phyloP scores from a whole-genome alignment of 2,888 invertebrate species.

The Morpho achilles region DNA sequence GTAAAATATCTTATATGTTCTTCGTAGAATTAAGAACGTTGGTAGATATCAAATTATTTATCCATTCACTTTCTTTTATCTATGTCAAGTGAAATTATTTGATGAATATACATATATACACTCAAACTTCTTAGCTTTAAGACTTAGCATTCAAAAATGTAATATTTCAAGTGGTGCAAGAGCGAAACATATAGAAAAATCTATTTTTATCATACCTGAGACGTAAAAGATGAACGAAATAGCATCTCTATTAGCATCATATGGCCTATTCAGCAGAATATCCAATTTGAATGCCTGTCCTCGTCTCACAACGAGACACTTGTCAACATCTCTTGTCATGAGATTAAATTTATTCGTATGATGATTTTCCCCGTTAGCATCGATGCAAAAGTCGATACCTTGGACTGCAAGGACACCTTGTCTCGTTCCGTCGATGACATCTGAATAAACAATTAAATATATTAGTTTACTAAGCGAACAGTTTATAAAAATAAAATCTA shows the following conservation, averaged over 20 bases:
- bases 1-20: too few species aligned
- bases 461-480: background rate
- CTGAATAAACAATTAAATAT: constrained; percentile 42
- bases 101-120: background rate
- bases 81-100: too few species aligned
- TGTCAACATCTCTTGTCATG: constrained; percentile 80
- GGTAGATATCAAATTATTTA: too few species aligned
- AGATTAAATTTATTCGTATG: constrained; percentile 88
- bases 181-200: constrained; percentile 1
- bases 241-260: constrained; percentile 85
- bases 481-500: too few species aligned
- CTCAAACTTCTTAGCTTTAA: background rate
- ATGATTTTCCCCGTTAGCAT: constrained; percentile 87
- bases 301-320: constrained; percentile 87
- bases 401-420: constrained; percentile 83
- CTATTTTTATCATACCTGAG: constrained; percentile 70
- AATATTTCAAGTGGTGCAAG: too few species aligned
- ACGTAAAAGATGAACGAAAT: constrained; percentile 91
- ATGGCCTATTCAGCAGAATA: constrained; percentile 86
- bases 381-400: constrained; percentile 85
- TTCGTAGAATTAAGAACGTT: too few species aligned
- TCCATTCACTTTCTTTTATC: too few species aligned
- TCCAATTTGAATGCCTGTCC: constrained; percentile 89
- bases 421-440: constrained; percentile 67
- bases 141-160: too few species aligned